Percentiles rank a stretch among this genome's conserved stretches.
phyloP scores from a whole-genome alignment of 2,888 invertebrate species.

The Linnaemya tessellans region DNA sequence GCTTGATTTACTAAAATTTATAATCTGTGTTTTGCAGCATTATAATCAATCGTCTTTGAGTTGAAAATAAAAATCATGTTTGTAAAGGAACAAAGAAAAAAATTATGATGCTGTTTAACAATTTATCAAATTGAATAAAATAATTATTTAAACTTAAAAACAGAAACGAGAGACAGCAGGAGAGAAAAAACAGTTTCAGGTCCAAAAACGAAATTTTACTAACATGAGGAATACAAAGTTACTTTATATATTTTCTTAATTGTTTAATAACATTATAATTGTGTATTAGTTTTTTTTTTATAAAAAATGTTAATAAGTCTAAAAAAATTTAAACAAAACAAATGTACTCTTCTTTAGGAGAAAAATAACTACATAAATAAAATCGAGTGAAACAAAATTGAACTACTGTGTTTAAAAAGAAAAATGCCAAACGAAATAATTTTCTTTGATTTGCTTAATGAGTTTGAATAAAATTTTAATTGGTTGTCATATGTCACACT shows the following conservation, averaged over 20 bases:
- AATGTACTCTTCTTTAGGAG: conserved; percentile 75
- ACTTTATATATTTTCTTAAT: conserved; percentile 74
- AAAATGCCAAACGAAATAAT: conserved; percentile 23
- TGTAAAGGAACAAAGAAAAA: conserved; percentile 21
- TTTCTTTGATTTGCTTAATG: neutral
- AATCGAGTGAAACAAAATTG: conserved; percentile 78
- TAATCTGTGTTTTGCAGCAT: conserved; percentile 34
- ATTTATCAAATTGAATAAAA: conserved; percentile 38
- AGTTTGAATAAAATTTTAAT: conserved; percentile 46
- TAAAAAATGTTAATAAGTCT: conserved; percentile 76
- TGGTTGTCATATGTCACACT: conserved; percentile 28
- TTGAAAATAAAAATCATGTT: conserved; percentile 4
- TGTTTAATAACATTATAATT: conserved; percentile 37
- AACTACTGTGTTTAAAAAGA: conserved; percentile 75
- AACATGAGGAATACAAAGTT: conserved; percentile 81
- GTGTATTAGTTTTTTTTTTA: conserved; percentile 1
- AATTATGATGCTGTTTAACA: conserved; percentile 26
- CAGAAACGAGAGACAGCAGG: conserved; percentile 29
- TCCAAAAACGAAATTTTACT: conserved; percentile 82
- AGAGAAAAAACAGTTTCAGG: conserved; percentile 75
- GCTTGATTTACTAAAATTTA: neutral
- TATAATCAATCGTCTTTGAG: conserved; percentile 48
- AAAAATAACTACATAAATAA: conserved; percentile 79
- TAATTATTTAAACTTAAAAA: conserved; percentile 33
- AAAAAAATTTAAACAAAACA: conserved; percentile 77